phyloP scores from a whole-genome alignment of 2,113 vertebrate species.

The Dendrocopos noguchii region DNA sequence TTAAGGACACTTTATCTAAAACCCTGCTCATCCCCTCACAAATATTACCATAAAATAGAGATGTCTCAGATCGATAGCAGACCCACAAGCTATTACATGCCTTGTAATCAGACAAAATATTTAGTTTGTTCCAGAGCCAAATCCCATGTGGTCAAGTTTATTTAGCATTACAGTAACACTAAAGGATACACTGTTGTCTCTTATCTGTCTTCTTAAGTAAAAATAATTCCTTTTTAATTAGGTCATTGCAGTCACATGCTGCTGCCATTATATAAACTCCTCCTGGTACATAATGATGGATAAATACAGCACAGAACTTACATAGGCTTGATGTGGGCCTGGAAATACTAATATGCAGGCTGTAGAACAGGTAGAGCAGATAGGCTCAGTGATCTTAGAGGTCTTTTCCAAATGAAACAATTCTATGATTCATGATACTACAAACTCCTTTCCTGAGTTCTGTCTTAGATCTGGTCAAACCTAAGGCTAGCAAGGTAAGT shows the following conservation, averaged over 20 bases:
- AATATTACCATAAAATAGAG: slow-evolving; percentile 1
- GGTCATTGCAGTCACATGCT: neutral
- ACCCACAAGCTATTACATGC: neutral
- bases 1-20: neutral
- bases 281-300: neutral
- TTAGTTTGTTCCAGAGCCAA: slow-evolving; percentile 26
- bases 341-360: neutral
- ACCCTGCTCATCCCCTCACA: neutral
- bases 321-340: neutral
- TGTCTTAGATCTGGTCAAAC: neutral
- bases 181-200: neutral
- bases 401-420: too few relatives aligned
- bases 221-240: neutral
- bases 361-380: neutral
- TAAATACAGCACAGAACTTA: neutral
- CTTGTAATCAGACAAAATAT: slow-evolving; percentile 2
- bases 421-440: neutral
- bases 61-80: neutral
- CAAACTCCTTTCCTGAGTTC: neutral
- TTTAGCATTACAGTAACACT: neutral
- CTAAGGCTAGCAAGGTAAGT: neutral
- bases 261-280: neutral
- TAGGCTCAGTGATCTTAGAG: neutral
- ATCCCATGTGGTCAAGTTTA: neutral
- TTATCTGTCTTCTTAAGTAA: neutral